Conservation (phyloP, 2,797 vertebrate genomes). For the Salarias fasciatus region DNA sequence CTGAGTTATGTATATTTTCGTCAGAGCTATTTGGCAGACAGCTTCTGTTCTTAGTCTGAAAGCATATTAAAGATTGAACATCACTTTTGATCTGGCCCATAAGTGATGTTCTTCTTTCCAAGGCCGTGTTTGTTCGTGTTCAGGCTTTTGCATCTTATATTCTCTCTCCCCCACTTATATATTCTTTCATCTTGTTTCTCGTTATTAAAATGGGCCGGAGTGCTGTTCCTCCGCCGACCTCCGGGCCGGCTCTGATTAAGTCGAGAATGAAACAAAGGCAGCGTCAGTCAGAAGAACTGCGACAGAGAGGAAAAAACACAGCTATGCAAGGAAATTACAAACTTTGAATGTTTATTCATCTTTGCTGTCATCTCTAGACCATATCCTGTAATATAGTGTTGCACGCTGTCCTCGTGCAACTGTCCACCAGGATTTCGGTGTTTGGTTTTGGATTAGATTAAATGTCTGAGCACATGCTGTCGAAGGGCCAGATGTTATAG, state of each 20-base stretch:
- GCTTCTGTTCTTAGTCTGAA: conserved; percentile 12
- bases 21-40: conserved; percentile 1
- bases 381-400: conserved; percentile 13
- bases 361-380: background rate
- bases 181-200: conserved; percentile 47
- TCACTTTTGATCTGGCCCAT: conserved; percentile 16
- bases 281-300: conserved; percentile 16
- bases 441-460: conserved; percentile 26
- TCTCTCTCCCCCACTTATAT: conserved; percentile 21
- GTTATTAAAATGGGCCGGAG: conserved; percentile 72
- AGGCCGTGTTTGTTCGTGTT: conserved; percentile 19
- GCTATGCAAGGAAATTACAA: conserved; percentile 41
- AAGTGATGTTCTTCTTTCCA: conserved; percentile 15
- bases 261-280: conserved; percentile 44
- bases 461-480: background rate
- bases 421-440: background rate
- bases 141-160: conserved; percentile 47
- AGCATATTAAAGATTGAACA: conserved; percentile 36
- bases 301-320: conserved; percentile 21
- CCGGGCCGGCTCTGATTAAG: conserved; percentile 61
- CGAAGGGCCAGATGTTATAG: conserved; percentile 11
- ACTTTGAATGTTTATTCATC: conserved; percentile 37
- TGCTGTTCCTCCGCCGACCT: conserved; percentile 33
- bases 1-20: conserved; percentile 6
- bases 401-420: background rate